These are phyloP conservation scores for Odocoileus hemionus DNA, from an alignment of 2,113 vertebrate species.

Conservation along the genomic window DNA sequence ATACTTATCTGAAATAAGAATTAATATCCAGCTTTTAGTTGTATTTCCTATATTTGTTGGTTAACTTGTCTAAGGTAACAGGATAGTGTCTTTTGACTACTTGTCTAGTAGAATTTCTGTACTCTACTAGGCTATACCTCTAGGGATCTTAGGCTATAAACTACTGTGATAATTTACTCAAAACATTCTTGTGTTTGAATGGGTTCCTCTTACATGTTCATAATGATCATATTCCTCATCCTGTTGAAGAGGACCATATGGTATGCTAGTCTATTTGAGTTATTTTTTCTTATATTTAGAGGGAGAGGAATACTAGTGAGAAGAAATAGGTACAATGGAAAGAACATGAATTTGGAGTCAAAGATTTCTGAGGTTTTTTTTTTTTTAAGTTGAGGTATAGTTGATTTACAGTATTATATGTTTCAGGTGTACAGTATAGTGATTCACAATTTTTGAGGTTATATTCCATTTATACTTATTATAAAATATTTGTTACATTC, in stretches of 20 bases:
- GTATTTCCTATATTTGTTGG: not conserved
- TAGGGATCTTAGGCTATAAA: not conserved
- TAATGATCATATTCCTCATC: not conserved
- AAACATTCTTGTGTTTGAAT: not conserved
- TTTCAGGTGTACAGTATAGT: not conserved
- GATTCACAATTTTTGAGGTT: not conserved
- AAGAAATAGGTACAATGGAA: not conserved
- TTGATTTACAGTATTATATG: not conserved
- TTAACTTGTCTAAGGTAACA: constrained; percentile 12
- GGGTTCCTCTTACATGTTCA: not conserved
- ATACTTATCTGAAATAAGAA: not conserved
- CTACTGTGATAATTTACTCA: constrained; percentile 21
- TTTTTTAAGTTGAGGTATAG: not conserved
- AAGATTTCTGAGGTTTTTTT: not conserved
- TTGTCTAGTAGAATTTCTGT: not conserved
- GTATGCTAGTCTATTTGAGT: not conserved
- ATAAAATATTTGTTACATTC: not conserved
- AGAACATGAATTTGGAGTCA: constrained; percentile 5
- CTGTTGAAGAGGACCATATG: not conserved
- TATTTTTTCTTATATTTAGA: not conserved
- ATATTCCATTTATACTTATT: not conserved
- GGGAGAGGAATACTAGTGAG: not conserved
- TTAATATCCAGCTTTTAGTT: constrained; percentile 11
- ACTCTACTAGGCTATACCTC: not conserved
- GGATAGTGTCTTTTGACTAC: not conserved